Conservation (phyloP, 2,888 invertebrate species). For the Platycheirus albimanus region DNA sequence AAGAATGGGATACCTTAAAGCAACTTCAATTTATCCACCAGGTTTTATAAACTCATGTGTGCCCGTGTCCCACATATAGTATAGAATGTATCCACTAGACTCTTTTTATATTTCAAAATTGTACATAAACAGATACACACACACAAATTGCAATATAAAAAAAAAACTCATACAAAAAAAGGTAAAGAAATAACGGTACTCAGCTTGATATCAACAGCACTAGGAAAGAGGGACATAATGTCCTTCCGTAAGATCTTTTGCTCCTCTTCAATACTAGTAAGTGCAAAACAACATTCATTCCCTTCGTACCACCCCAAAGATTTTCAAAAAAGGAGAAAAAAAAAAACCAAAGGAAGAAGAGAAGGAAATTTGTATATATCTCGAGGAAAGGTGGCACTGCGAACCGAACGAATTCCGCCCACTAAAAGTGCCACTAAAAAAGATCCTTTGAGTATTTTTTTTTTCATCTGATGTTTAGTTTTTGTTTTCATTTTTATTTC, state of each 20-base stretch:
- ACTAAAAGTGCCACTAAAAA: conserved; percentile 61
- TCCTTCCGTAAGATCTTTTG: conserved; percentile 59
- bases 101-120: not conserved
- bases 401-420: conserved; percentile 49
- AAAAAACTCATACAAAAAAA: not conserved
- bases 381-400: conserved; percentile 34
- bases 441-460: conserved; percentile 36
- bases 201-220: conserved; percentile 31
- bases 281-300: conserved; percentile 45
- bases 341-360: conserved; percentile 10
- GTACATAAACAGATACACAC: too few species aligned
- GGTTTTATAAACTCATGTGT: too few species aligned
- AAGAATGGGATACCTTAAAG: conserved; percentile 51
- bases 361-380: conserved; percentile 37
- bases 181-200: conserved; percentile 17
- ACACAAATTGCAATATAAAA: not conserved
- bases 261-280: conserved; percentile 60
- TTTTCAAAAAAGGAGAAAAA: not conserved
- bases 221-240: conserved; percentile 59
- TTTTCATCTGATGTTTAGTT: conserved; percentile 16
- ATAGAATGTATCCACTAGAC: not conserved
- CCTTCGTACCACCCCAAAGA: not conserved
- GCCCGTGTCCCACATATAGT: not conserved
- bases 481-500: conserved; percentile 27
- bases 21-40: conserved; percentile 50